Percentiles rank a stretch among this genome's conserved stretches.
Evolutionary conservation across 2,888 invertebrate genomes (phyloP).

Genomic region (Leucophenga montana): DNA sequence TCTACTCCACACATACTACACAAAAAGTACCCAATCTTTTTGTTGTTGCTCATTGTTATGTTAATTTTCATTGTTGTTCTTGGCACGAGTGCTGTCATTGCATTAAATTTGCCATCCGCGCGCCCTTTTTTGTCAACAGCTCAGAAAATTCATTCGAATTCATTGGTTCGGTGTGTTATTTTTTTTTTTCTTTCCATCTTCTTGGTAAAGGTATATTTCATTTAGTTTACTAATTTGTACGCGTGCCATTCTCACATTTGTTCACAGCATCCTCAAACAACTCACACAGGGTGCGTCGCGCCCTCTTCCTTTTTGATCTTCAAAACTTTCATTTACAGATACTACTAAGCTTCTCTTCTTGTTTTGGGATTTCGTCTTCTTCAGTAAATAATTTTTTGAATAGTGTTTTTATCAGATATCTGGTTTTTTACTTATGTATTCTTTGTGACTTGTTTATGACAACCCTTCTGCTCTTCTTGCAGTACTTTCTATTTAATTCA

Average conservation of each 20-base stretch:
- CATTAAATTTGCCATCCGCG: no score
- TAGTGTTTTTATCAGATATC: neutral
- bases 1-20: neutral
- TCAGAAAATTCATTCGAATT: no score
- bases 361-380: no score
- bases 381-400: slow-evolving; percentile 18
- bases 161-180: neutral
- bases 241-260: slow-evolving; percentile 49
- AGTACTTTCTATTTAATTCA: neutral
- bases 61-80: slow-evolving; percentile 27
- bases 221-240: slow-evolving; percentile 58
- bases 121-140: neutral
- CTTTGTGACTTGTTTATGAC: neutral
- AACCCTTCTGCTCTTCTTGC: neutral
- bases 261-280: neutral
- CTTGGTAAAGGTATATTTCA: neutral
- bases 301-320: slow-evolving; percentile 6
- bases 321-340: neutral
- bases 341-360: slow-evolving; percentile 11
- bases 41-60: slow-evolving; percentile 26
- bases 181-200: neutral
- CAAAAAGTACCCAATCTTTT: neutral
- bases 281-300: slow-evolving; percentile 9
- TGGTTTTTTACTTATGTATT: neutral
- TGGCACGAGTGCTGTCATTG: slow-evolving; percentile 22